phyloP scores from a whole-genome alignment of 2,888 invertebrate genomes.

The Drymonia ruficornis region DNA sequence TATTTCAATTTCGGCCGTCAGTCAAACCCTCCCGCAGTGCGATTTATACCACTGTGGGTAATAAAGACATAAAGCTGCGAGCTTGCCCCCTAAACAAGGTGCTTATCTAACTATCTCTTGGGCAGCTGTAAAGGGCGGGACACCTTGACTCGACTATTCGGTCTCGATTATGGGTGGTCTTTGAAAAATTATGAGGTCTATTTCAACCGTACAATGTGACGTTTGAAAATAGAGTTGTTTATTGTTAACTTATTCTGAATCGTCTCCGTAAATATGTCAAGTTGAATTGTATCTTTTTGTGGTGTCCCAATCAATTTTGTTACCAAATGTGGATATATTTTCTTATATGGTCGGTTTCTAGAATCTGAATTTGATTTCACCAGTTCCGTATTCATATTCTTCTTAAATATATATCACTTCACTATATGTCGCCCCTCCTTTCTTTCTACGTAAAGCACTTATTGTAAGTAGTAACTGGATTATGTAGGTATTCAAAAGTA shows the following conservation, averaged over 20 bases:
- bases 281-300: constrained; percentile 9
- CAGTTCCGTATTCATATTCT: no score
- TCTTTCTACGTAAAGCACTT: no score
- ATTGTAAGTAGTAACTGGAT: no score
- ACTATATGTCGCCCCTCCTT: no score
- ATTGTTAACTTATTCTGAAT: constrained; percentile 26
- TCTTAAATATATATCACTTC: no score
- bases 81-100: constrained; percentile 59
- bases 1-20: constrained; percentile 54
- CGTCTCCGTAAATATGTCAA: constrained; percentile 25
- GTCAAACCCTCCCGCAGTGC: constrained; percentile 51
- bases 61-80: constrained; percentile 64
- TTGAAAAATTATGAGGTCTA: constrained; percentile 47
- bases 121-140: constrained; percentile 61
- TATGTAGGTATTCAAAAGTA: no score
- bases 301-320: background rate
- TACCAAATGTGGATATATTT: background rate
- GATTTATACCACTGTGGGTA: constrained; percentile 57
- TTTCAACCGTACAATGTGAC: constrained; percentile 1
- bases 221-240: constrained; percentile 8
- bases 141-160: constrained; percentile 63
- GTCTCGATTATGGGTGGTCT: constrained; percentile 44
- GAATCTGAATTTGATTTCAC: no score
- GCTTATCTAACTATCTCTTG: constrained; percentile 68
- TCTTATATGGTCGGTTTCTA: no score